Evolutionary conservation across 2,888 invertebrate genomes (phyloP).

Genomic region (Macrophya annulata): DNA sequence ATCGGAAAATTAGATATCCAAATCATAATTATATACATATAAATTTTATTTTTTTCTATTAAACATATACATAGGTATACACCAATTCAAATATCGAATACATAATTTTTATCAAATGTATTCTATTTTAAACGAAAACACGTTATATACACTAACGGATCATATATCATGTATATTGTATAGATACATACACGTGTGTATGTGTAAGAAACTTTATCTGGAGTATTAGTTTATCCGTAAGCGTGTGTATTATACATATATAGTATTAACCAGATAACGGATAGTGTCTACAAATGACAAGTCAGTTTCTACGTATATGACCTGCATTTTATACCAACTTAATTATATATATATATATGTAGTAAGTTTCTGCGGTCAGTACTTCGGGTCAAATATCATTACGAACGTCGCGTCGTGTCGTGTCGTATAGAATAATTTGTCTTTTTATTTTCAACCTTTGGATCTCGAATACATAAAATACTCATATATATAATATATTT

Average conservation of each 20-base stretch:
- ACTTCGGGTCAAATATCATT: conserved; percentile 5
- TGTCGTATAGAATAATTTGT: not conserved
- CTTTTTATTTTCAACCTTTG: not conserved
- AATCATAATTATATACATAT: not conserved
- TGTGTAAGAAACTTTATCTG: not conserved
- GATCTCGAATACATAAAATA: not conserved
- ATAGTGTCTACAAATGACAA: not conserved
- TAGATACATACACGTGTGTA: too few relatives aligned
- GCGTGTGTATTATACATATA: not conserved
- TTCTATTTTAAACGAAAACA: too few relatives aligned
- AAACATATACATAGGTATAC: too few relatives aligned
- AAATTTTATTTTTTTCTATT: too few relatives aligned
- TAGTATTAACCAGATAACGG: not conserved
- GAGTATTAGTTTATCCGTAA: not conserved
- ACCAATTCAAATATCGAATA: too few relatives aligned
- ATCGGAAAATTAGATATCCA: too few relatives aligned
- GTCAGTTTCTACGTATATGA: conserved; percentile 20
- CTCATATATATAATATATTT: too few relatives aligned
- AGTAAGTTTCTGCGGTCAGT: too few relatives aligned
- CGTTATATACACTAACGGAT: too few relatives aligned
- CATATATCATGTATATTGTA: too few relatives aligned
- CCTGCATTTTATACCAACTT: conserved; percentile 9
- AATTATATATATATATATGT: not conserved
- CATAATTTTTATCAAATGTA: too few relatives aligned
- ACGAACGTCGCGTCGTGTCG: not conserved